Evolutionary conservation across 2,113 vertebrate genomes (phyloP), one percentile per base, ranked within the genome.

Genomic region (Thryonomys swinderianus): DNA sequence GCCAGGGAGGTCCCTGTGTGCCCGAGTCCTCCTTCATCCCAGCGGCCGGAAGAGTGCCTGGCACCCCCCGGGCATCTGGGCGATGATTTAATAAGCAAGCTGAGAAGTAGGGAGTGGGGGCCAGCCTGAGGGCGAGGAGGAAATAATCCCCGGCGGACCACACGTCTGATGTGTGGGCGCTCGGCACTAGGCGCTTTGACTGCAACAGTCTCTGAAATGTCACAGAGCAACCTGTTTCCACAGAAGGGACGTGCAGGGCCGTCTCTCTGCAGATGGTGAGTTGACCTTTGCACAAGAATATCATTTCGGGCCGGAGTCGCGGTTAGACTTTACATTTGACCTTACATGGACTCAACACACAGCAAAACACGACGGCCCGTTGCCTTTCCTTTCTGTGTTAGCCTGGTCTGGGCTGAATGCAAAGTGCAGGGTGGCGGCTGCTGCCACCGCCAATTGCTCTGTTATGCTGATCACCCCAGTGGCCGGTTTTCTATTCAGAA

Each of bases 281-380:
- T 73, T 96, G 73, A 59, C 45, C 66, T 85, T 90, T 80, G 27
- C 69, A 37, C 88, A 78, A 55, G 81, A 62, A 20, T 91, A 32
- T 87, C 40, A 66, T 45, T 84, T 69, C 83, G 57, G 79, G 42
- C 21, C 85, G 53, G 2, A 64, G 25, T 40, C 84, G 82, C 37
- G 25, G 23, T 94, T 85, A 40, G 9, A 20, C 92, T 18, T 84
- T 84, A 81, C 9, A 81, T 80, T 53, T 40, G 21, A 32, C 37
- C 12, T 90, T 64, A 7, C 25, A 13, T n/a, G 34, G 55, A 2
- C 16, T 66, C 66, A 91, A 37, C 53, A 67, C 62, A 62, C 48
- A 76, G 59, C 57, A 55, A 66, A 76, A 74, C 53, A n/a, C 30
- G 53, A 20, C 7, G 62, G 66, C 59, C 79, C 87, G 62, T 85